Base-by-base conservation (phyloP, 2,113 vertebrate species). In the Cynocephalus volans region DNA sequence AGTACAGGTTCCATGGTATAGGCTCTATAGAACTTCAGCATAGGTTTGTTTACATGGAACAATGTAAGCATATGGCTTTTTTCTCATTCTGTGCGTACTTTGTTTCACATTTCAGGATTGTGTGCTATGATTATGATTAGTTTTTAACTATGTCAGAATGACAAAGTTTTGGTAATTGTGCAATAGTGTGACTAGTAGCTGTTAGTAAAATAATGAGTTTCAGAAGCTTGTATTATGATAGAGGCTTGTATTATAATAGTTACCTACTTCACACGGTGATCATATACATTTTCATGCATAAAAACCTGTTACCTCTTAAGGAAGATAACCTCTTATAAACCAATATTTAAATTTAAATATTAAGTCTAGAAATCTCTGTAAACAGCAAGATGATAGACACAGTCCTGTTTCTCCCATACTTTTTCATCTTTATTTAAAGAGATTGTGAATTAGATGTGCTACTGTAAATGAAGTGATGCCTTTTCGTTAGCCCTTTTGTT, bases 341-440 rank as follows among this genome's bases (percentile, higher is more conserved):
- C 76, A 82, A 75, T 72, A 80, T 79, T 97, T 97, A 76, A 85
- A 69, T 76, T 80, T 92, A 85, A 95, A 94, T 72, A 67, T 69
- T 8, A 67, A 62, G 24, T 82, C 72, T 86, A n/a, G 82, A 94
- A 93, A 96, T 65, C 36, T 85, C 33, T 62, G 21, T 75, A 67
- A 91, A 93, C 86, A 77, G 54, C 31, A 82, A 76, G 60, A 52
- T 60, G 8, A 12, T 45, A 73, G 48, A 64, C 45, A 15, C 9
- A 70, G 5, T 67, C 0, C 4, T 50, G 1, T 83, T 75, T 87
- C n/a, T 90, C 52, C 82, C 8, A 28, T 96, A 56, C 86, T 80
- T 75, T 69, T 58, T 10, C 1, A 26, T 79, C 62, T 90, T 94
- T 24, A 45, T 84, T 90, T 90, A 58, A 33, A 23, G 18, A 69